Evolutionary conservation across 2,888 invertebrate species (phyloP).

Genomic region (Cephus pulcher): DNA sequence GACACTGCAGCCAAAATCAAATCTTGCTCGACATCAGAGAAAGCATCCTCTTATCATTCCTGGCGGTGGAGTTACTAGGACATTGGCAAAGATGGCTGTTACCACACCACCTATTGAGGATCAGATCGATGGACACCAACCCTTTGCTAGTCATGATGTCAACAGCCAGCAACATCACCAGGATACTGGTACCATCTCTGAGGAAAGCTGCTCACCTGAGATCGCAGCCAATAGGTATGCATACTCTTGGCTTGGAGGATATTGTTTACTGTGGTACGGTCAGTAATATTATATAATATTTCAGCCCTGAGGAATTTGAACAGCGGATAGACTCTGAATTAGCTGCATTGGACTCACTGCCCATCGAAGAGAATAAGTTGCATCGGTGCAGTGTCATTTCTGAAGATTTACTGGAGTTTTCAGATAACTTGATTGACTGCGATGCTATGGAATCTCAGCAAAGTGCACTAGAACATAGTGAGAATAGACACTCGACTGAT

Average conservation of each 20-base stretch:
- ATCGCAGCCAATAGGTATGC: slow-evolving; percentile 50
- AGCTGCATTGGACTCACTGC: slow-evolving; percentile 72
- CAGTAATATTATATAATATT: slow-evolving; percentile 17
- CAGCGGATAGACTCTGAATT: slow-evolving; percentile 73
- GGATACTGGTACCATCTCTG: slow-evolving; percentile 17
- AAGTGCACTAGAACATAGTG: slow-evolving; percentile 26
- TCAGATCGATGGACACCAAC: slow-evolving; percentile 54
- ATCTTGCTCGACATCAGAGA: slow-evolving; percentile 79
- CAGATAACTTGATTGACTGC: slow-evolving; percentile 54
- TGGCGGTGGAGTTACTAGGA: slow-evolving; percentile 73
- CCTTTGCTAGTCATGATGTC: slow-evolving; percentile 23
- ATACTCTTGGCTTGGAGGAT: background rate
- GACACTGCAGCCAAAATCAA: slow-evolving; percentile 71
- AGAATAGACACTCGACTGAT: slow-evolving; percentile 25
- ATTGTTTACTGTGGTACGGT: background rate
- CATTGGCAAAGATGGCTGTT: slow-evolving; percentile 72
- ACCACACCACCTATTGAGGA: slow-evolving; percentile 63
- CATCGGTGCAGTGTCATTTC: slow-evolving; percentile 59
- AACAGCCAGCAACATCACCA: slow-evolving; percentile 19
- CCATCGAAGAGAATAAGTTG: slow-evolving; percentile 59
- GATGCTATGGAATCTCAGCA: slow-evolving; percentile 29
- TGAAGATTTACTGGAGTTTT: slow-evolving; percentile 59
- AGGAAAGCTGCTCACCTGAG: slow-evolving; percentile 11
- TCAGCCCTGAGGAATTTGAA: slow-evolving; percentile 69
- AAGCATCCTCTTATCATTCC: slow-evolving; percentile 87